These are phyloP conservation scores for Gambusia holbrooki DNA, from an alignment of 2,113 vertebrate genomes.

Conservation along the genomic window DNA sequence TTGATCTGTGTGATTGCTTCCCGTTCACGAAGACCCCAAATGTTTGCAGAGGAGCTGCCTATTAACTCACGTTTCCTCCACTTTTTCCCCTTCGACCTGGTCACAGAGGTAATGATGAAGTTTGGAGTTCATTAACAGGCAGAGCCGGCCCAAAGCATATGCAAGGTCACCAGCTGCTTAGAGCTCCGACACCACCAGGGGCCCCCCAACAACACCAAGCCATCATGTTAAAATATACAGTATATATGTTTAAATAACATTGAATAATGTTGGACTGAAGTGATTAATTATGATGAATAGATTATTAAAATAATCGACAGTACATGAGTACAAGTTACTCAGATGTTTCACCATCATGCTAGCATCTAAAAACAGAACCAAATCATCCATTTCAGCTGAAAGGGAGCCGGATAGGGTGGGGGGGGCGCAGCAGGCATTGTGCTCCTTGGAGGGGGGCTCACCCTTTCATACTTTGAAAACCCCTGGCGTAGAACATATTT, in stretches of 20 bases:
- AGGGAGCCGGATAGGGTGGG: no score
- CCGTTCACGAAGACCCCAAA: constrained; percentile 63
- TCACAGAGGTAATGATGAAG: constrained; percentile 50
- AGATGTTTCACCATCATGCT: not conserved
- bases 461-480: no score
- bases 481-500: no score
- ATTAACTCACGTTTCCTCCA: constrained; percentile 62
- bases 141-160: not conserved
- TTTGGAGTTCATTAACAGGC: constrained; percentile 45
- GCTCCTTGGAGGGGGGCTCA: no score
- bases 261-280: no score
- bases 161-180: no score
- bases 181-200: no score
- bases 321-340: not conserved
- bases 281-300: no score
- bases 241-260: no score
- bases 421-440: no score
- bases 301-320: no score
- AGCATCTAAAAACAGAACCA: not conserved
- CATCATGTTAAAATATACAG: no score
- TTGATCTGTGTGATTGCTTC: constrained; percentile 72
- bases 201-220: not conserved
- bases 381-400: not conserved
- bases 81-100: constrained; percentile 20
- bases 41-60: constrained; percentile 63